Base-by-base conservation (phyloP, 1,140 invertebrate genomes). In the Cecropterus lyciades region DNA sequence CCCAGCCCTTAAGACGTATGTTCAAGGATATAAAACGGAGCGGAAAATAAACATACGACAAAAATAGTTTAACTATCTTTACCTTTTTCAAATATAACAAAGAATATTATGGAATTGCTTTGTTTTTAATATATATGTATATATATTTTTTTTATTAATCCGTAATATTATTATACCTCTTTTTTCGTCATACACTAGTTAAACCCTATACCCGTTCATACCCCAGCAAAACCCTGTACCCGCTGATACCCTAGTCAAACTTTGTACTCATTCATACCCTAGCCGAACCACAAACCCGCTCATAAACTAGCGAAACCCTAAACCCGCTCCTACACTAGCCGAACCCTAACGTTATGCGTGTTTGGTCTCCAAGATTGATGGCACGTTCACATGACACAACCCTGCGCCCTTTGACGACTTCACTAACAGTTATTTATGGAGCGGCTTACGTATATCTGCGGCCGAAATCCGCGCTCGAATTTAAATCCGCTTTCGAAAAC, bases 341-440 rank as follows among this genome's bases (percentile, higher is more conserved):
- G 33, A 40, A 46, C 24, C 57, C 69, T 14, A 48, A 10, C 60
- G 67, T 68, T 77, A 79, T 87, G 82, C 80, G 84, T 83, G 80
- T 72, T 67, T 69, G 69, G 69, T 70, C 71, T 68, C 71, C 72
- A 82, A 90, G 87, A 90, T 90, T 90, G 82, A 88, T 90, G 79
- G 85, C 75, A 73, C 82, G 85, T 88, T 90, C 87, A 87, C 86
- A 90, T 86, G 87, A 85, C 84, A 87, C 78, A 79, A 77, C 78
- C 83, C 79, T 81, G 75, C 72, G 81, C 82, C 84, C 87, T 86
- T 80, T 87, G 87, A 90, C 82, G 85, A 88, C 85, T 90, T 84
- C 78, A 88, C 83, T 90, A 90, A 87, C 80, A 63, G 82, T 85
- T 84, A 90, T 90, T 86, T 88, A 88, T 88, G 73, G 75, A 70